These are phyloP conservation scores for Pampusana beccarii DNA, from an alignment of 2,113 vertebrate genomes.

Conservation along the genomic window DNA sequence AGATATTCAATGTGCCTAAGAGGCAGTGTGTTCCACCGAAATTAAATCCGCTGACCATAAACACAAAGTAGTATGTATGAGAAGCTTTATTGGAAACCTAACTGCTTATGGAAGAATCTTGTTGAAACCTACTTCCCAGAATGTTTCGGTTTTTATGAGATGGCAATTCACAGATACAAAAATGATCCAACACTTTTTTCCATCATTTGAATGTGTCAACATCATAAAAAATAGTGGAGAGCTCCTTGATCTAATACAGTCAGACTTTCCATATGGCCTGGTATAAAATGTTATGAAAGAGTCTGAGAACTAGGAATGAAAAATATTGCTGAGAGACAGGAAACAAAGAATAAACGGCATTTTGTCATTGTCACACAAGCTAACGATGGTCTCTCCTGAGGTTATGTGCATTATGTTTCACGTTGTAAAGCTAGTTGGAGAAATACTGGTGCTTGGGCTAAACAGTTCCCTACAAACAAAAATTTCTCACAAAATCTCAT, in stretches of 20 bases:
- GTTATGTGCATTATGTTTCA: neutral
- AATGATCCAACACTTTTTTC: fast-evolving
- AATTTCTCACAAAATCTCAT: neutral
- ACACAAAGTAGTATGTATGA: neutral
- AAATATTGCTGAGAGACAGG: neutral
- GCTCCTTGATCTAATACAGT: neutral
- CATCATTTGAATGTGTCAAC: neutral
- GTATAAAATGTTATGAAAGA: slow-evolving; percentile 13
- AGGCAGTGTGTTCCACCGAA: neutral
- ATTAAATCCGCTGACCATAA: neutral
- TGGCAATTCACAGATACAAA: neutral
- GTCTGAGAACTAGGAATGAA: neutral
- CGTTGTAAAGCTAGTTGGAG: neutral
- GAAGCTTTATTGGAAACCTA: neutral
- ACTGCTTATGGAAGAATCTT: neutral
- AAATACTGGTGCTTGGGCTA: neutral
- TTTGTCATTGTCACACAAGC: neutral
- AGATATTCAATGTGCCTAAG: neutral
- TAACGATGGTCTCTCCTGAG: neutral
- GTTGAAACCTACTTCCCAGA: neutral
- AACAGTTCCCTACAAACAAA: neutral
- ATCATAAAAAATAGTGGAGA: neutral
- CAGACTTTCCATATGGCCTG: neutral
- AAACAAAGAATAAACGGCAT: neutral
- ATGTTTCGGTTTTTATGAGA: neutral